A percentile compares a stretch with the other conserved stretches of the same genome.
Evolutionary conservation across 2,113 vertebrate genomes (phyloP).

Genomic region (Strigops habroptila): DNA sequence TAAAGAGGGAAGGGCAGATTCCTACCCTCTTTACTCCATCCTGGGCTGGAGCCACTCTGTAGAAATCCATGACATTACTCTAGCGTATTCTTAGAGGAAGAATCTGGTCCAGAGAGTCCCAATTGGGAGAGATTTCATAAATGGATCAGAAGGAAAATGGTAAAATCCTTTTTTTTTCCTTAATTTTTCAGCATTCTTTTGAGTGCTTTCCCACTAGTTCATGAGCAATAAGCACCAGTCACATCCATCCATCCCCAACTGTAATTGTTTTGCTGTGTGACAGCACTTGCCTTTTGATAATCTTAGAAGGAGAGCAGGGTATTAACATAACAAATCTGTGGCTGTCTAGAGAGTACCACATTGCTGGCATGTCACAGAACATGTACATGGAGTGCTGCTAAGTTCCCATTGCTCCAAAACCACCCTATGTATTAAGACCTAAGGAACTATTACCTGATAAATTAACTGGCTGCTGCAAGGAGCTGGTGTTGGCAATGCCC

Average conservation of each 20-base stretch:
- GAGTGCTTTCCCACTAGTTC: not conserved
- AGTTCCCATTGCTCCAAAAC: not conserved
- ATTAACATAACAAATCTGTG: slow-evolving; percentile 20
- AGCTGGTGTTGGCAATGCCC: not conserved
- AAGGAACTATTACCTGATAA: slow-evolving; percentile 6
- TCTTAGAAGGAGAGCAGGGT: not conserved
- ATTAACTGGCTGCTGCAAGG: not conserved
- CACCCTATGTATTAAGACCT: not conserved
- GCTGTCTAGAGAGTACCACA: not conserved
- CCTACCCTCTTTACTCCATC: not conserved
- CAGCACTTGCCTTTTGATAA: slow-evolving; percentile 26
- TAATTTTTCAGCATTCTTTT: not conserved
- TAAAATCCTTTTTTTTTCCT: not conserved
- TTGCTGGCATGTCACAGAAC: not conserved
- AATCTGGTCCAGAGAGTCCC: not conserved
- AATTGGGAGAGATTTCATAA: not conserved
- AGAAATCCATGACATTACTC: not conserved
- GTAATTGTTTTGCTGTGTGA: not conserved
- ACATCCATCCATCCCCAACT: not conserved
- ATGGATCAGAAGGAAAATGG: not conserved
- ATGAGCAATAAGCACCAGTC: not conserved
- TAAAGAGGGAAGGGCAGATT: not conserved
- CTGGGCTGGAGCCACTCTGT: not conserved
- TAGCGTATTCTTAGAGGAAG: not conserved
- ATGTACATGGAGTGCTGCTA: not conserved